Evolutionary conservation across 2,888 invertebrate species (phyloP).

Genomic region (Scaptomyza flava): DNA sequence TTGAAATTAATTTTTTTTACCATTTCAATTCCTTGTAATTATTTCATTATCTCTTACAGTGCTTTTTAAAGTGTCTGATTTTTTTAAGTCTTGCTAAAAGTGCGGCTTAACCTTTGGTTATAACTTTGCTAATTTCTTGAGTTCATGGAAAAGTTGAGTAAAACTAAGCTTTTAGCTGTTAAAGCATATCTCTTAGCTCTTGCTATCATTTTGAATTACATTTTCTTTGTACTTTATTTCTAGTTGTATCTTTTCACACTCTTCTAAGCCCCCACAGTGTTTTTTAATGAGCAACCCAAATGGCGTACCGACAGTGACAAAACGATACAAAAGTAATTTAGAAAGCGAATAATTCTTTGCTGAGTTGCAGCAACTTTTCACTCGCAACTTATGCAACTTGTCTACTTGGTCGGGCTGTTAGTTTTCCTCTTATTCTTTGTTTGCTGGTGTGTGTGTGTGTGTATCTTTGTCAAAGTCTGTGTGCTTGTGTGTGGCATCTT

Average conservation of each 20-base stretch:
- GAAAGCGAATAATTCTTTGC: conserved; percentile 45
- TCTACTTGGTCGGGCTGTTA: conserved; percentile 17
- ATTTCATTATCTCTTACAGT: too few species aligned
- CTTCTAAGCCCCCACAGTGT: conserved; percentile 4
- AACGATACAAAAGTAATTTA: conserved; percentile 51
- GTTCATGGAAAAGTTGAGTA: too few species aligned
- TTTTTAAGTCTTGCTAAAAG: too few species aligned
- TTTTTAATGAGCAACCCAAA: conserved; percentile 35
- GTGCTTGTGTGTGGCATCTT: conserved; percentile 4
- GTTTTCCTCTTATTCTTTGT: conserved; percentile 17
- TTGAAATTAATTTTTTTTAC: too few species aligned
- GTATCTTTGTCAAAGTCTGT: background rate
- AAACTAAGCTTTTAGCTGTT: background rate
- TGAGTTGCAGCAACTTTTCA: conserved; percentile 50
- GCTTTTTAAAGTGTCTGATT: too few species aligned
- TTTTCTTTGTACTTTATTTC: conserved; percentile 1
- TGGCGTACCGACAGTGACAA: conserved; percentile 38
- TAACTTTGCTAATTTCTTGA: background rate
- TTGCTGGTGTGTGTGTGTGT: conserved; percentile 1
- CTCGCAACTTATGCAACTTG: conserved; percentile 35
- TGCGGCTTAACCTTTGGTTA: background rate
- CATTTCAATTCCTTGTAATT: too few species aligned
- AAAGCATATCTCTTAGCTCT: background rate
- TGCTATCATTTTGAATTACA: conserved; percentile 4
- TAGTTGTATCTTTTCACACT: conserved; percentile 4